Conservation (phyloP, 1,140 invertebrate genomes). For the Drosophila insularis region DNA sequence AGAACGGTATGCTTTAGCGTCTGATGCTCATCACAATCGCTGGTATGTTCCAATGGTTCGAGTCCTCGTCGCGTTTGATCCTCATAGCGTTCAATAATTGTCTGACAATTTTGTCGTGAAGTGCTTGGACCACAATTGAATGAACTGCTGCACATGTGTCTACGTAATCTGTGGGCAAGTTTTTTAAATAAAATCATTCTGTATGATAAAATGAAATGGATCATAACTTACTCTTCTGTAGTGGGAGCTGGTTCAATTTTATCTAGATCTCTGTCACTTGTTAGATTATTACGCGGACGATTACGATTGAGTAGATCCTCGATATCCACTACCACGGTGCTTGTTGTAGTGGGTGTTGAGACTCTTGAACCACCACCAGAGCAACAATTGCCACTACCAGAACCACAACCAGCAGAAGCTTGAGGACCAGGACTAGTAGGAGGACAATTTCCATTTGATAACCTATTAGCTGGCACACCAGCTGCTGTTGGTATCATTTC, state of each 20-base stretch:
- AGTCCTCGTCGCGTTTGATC: slow-evolving; percentile 83
- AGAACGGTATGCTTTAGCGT: slow-evolving; percentile 92
- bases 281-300: slow-evolving; percentile 39
- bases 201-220: too few relatives aligned
- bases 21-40: slow-evolving; percentile 86
- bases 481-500: slow-evolving; percentile 80
- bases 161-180: slow-evolving; percentile 23
- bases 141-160: slow-evolving; percentile 82
- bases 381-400: slow-evolving; percentile 66
- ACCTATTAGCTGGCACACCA: slow-evolving; percentile 24
- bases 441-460: background rate
- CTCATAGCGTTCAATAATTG: slow-evolving; percentile 84
- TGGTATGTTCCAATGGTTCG: slow-evolving; percentile 84
- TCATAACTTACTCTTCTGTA: slow-evolving; percentile 46
- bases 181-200: background rate
- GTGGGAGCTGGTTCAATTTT: slow-evolving; percentile 50
- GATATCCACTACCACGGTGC: slow-evolving; percentile 86
- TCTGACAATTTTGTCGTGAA: slow-evolving; percentile 84
- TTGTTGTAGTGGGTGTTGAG: slow-evolving; percentile 61
- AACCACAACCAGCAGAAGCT: slow-evolving; percentile 59
- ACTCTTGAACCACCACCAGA: slow-evolving; percentile 41
- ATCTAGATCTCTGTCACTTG: slow-evolving; percentile 47
- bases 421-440: too few relatives aligned
- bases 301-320: slow-evolving; percentile 86
- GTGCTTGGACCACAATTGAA: slow-evolving; percentile 83